Evolutionary conservation across 2,797 vertebrate species (phyloP), one percentile per base, ranked within the genome.

Genomic region (Aphelocoma californica): DNA sequence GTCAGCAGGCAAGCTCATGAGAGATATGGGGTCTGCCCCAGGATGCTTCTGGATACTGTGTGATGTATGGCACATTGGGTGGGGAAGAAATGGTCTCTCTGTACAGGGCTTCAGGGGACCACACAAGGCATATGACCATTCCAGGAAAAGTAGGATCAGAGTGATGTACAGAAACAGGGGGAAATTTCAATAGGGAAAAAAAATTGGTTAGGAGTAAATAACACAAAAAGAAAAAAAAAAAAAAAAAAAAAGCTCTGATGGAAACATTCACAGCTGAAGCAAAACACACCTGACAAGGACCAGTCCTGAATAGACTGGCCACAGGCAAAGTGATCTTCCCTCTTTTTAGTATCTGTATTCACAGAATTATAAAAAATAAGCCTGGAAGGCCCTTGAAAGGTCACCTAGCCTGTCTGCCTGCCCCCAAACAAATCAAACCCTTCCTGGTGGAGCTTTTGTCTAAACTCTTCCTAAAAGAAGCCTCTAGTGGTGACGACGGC

Each of bases 401-500:
- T 94, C 93, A 94, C 95, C 92, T 34, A 96, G 94, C 95, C 96
- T 95, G 96, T 97, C 94, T 96, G 94, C 95, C 93, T 84, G 51
- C 83, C 56, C 83, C 51, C 7, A 53, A 5, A 91, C 2, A 29
- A 95, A 91, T 91, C 90, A 90, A 95, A 95, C 36, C 36, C 90
- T 94, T 95, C 81, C 93, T 90, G 90, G 88, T 88, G 53, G 40
- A 86, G 95, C 86, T 92, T 95, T 92, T 93, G 94, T 92, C 88
- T 97, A 82, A 95, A 90, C 60, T 89, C 86, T 92, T 87, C 79
- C 94, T 86, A 86, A 90, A 96, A 95, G 42, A 92, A 94, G 44
- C 93, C 86, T 90, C 94, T 93, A 95, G 83, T 88, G 78, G 93
- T 87, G 67, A 96, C 19, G 92, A 90, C 36, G 0, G 83, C 74